Evolutionary conservation across 2,888 invertebrate species (phyloP).

Genomic region (Hyposoter dolosus): DNA sequence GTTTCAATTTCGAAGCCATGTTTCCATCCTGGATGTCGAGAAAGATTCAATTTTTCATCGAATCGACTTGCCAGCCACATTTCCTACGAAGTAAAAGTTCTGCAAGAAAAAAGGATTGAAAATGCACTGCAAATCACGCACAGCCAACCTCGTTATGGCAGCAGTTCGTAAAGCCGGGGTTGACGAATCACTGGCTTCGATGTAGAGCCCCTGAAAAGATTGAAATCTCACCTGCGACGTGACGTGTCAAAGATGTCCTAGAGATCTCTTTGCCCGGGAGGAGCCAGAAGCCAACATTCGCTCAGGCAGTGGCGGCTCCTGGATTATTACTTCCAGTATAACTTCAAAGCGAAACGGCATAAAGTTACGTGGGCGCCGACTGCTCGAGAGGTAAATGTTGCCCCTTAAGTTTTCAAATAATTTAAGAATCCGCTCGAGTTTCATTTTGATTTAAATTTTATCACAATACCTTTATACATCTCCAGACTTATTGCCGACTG

Average conservation of each 20-base stretch:
- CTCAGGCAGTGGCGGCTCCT: slow-evolving; percentile 68
- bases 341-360: slow-evolving; percentile 62
- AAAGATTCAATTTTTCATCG: not conserved
- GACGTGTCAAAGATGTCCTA: slow-evolving; percentile 51
- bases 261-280: slow-evolving; percentile 41
- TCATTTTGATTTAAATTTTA: slow-evolving; percentile 17
- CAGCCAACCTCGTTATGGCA: slow-evolving; percentile 52
- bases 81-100: slow-evolving; percentile 21
- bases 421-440: slow-evolving; percentile 49
- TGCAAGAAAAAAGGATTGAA: slow-evolving; percentile 20
- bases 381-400: slow-evolving; percentile 67
- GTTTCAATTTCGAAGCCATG: too few relatives aligned
- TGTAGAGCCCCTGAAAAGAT: slow-evolving; percentile 56
- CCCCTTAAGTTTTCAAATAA: slow-evolving; percentile 47
- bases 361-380: slow-evolving; percentile 64
- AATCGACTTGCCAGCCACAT: not conserved
- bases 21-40: too few relatives aligned
- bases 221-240: slow-evolving; percentile 62
- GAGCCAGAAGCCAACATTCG: slow-evolving; percentile 53
- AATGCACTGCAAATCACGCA: slow-evolving; percentile 15
- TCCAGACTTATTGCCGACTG: not conserved
- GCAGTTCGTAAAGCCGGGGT: slow-evolving; percentile 41
- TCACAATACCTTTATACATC: not conserved
- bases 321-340: slow-evolving; percentile 66
- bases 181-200: slow-evolving; percentile 65